Percentiles rank a stretch among this genome's conserved stretches.
Evolutionary conservation across 2,888 invertebrate genomes (phyloP).

Genomic region (Hipparchia semele): DNA sequence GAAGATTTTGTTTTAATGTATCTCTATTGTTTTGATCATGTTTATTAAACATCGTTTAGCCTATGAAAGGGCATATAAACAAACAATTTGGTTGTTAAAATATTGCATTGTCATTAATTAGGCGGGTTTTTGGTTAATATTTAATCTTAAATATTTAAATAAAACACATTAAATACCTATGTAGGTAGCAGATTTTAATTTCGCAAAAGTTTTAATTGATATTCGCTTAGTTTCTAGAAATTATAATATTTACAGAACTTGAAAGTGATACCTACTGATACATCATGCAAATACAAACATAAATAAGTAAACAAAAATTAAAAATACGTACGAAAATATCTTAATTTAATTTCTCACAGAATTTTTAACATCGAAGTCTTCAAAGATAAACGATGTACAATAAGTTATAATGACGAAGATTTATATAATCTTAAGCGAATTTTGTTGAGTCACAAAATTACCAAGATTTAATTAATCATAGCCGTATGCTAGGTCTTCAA

Average conservation of each 20-base stretch:
- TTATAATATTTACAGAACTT: conserved; percentile 13
- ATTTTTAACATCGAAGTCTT: conserved; percentile 28
- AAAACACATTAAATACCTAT: neutral
- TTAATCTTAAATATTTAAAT: neutral
- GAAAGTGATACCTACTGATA: neutral
- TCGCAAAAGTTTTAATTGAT: conserved; percentile 15
- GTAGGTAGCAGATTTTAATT: conserved; percentile 13
- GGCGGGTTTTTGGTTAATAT: too few relatives aligned
- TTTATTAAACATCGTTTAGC: conserved; percentile 9
- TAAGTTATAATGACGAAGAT: conserved; percentile 5
- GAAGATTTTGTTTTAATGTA: neutral
- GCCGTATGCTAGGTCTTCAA: conserved; percentile 1
- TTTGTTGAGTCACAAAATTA: conserved; percentile 78
- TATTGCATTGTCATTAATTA: conserved; percentile 2
- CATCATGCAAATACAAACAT: conserved; percentile 6
- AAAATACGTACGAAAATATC: conserved; percentile 6
- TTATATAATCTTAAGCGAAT: conserved; percentile 72
- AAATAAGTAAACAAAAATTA: conserved; percentile 17
- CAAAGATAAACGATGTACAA: conserved; percentile 12
- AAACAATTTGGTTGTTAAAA: neutral
- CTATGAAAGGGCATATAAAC: conserved; percentile 8
- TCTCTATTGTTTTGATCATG: conserved; percentile 11
- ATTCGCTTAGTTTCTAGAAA: neutral
- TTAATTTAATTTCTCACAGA: conserved; percentile 10
- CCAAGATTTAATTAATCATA: conserved; percentile 63